Base-by-base conservation (phyloP, 2,888 invertebrate genomes). In the Electrophaes corylata region DNA sequence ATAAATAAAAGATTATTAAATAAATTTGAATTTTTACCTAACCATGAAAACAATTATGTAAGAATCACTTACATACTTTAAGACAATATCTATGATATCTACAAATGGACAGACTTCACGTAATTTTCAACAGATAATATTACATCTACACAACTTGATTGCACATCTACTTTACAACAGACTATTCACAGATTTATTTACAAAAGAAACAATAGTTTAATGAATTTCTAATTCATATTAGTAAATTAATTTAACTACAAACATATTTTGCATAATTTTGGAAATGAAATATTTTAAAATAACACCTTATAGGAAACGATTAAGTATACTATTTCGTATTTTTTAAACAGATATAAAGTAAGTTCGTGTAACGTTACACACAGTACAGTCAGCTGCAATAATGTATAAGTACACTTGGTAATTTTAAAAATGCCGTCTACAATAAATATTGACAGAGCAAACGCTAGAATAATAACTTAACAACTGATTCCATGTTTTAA, bases 141-240 rank as follows among this genome's bases (percentile, higher is more conserved):
- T 89, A 88, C 79, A 88, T 82, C 89, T 91, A 91, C 86, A 86
- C 86, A 89, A 89, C 89, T 83, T 82, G 86, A 88, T 88, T 88
- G 86, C 90, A 89, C 89, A 82, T 85, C 89, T 89, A 89, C 87
- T 88, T 88, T 91, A 91, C 89, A 91, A 91, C 88, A n/a, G n/a
- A 78, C 78, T 87, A 89, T 91, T 88, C 86, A 91, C 90, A 90
- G 55, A 73, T 76, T 72, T 88, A 90, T 86, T 83, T 85, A 85
- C 79, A 83, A 49, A 43, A 52, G 33, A 45, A 56, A 60, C 37
- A 33, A n/a, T 29, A 56, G 54, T 26, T 19, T 40, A 16, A 51
- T 37, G 43, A 44, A 50, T 43, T 51, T 54, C 49, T 52, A 47
- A 53, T 48, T 56, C 51, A 37, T 12, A 52, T 48, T 46, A 20